Percentiles rank a stretch among this genome's conserved stretches.
Evolutionary conservation across 2,113 vertebrate genomes (phyloP).

Genomic region (Nycticryphes semicollaris): DNA sequence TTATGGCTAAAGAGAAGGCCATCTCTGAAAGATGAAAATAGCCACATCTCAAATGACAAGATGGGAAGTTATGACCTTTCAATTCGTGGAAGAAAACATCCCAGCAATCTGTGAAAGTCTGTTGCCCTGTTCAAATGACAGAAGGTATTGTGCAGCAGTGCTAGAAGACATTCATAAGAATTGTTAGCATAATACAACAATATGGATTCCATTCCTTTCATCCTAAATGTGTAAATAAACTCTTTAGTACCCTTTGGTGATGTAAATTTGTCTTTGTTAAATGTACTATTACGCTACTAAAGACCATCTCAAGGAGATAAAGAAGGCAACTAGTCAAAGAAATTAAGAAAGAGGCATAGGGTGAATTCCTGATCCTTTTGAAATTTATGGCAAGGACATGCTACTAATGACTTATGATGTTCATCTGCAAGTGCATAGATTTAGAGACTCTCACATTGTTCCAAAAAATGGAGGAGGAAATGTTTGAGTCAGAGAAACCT

Average conservation of each 20-base stretch:
- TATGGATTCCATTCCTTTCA: neutral
- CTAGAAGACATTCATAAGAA: neutral
- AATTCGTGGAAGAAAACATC: neutral
- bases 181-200: neutral
- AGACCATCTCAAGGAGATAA: neutral
- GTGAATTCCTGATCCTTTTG: neutral
- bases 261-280: neutral
- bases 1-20: neutral
- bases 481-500: neutral
- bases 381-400: neutral
- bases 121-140: neutral
- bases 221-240: neutral
- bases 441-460: neutral
- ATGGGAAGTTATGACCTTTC: neutral
- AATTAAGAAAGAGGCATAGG: neutral
- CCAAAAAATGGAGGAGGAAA: neutral
- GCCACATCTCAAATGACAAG: neutral
- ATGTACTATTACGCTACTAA: neutral
- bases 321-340: neutral
- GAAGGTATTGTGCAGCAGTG: neutral
- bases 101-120: neutral
- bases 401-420: neutral
- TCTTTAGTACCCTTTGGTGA: neutral
- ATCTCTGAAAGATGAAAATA: neutral
- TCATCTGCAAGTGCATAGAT: fast-evolving